Evolutionary conservation across 2,888 invertebrate species (phyloP).

Genomic region (Griposia aprilina): DNA sequence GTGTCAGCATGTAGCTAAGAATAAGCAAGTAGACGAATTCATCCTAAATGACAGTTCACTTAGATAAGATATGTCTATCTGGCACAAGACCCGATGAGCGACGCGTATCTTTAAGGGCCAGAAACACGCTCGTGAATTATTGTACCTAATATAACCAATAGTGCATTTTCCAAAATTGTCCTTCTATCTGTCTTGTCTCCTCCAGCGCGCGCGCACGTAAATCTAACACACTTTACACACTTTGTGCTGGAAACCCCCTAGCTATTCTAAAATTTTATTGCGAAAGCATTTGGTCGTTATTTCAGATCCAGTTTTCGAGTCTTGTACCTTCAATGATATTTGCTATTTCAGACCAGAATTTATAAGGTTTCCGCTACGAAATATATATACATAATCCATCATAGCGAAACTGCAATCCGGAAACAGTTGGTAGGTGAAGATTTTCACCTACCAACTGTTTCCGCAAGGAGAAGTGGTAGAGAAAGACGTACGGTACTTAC

Average conservation of each 20-base stretch:
- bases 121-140: not conserved
- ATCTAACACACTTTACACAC: slow-evolving; percentile 27
- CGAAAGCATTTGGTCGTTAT: slow-evolving; percentile 16
- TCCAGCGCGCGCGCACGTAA: slow-evolving; percentile 23
- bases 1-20: not conserved
- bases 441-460: too few relatives aligned
- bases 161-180: not conserved
- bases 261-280: slow-evolving; percentile 40
- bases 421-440: too few relatives aligned
- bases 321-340: not conserved
- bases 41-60: not conserved
- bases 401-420: not conserved
- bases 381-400: not conserved
- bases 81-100: not conserved
- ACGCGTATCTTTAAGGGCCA: too few relatives aligned
- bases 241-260: slow-evolving; percentile 28
- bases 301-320: slow-evolving; percentile 3
- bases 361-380: not conserved
- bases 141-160: not conserved
- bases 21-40: not conserved
- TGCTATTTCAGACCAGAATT: not conserved
- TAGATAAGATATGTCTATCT: not conserved
- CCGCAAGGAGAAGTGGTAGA: not conserved
- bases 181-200: slow-evolving; percentile 11
- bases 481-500: slow-evolving; percentile 89